Base-by-base conservation (phyloP, 2,113 vertebrate genomes). In the Takifugu bimaculatus region DNA sequence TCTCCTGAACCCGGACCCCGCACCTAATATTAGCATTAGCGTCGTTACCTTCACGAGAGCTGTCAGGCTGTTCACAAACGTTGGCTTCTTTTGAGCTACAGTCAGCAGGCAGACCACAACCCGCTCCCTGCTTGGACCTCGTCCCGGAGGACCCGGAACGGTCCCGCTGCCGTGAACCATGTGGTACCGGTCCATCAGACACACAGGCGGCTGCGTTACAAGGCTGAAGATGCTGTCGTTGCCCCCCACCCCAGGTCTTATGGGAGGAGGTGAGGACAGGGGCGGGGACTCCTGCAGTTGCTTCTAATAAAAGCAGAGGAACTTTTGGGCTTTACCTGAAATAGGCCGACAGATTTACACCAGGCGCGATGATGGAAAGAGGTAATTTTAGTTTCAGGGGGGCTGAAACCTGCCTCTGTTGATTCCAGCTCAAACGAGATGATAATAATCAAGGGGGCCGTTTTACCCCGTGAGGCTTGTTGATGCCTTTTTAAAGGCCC, bases 21-120 rank as follows among this genome's bases (percentile, higher is more conserved):
- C 20, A 0, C 42, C 11, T 66, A 68, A 70, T 66, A 78, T 63
- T 66, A 59, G 61, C 70, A 39, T 64, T 13, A 5, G 65, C 58
- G 14, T 47, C 2, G 69, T 87, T 88, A 89, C 86, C 88, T 86
- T 81, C 70, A 82, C 58, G 39, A 86, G 72, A 0, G 64, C 74
- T 3, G 72, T 64, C 69, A 74, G 6, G 11, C 64, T 68, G 72
- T 50, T 65, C 27, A 83, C 50, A 26, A 83, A 32, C 14, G 48
- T 63, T 0, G 83, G 74, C 54, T 68, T 74, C 60, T 87, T 74
- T 65, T 74, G 10, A 13, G 73, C 68, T 65, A 85, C 44, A 50
- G 79, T 13, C 12, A 79, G 73, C 55, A 85, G 52, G 47, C 45
- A 78, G 28, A 74, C n/a, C 67, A 71, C 0, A 42, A 65, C 61